Evolutionary conservation across 2,888 invertebrate genomes (phyloP).

Genomic region (Xylota sylvarum): DNA sequence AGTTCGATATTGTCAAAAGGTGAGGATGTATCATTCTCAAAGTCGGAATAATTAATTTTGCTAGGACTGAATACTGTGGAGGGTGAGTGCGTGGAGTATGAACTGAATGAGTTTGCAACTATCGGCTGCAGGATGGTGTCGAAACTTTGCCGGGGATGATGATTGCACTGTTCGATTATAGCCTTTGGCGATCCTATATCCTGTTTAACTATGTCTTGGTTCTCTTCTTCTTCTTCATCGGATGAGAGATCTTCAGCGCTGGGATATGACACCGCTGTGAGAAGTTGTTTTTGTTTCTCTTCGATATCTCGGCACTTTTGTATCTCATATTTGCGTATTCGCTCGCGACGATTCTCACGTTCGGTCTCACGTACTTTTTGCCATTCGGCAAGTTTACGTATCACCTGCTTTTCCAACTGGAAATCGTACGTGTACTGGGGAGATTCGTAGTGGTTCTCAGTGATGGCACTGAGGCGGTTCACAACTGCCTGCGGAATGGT

Average conservation of each 20-base stretch:
- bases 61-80: conserved; percentile 76
- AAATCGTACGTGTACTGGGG: conserved; percentile 88
- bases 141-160: conserved; percentile 80
- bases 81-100: conserved; percentile 49
- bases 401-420: conserved; percentile 89
- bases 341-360: conserved; percentile 87
- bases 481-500: conserved; percentile 87
- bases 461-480: conserved; percentile 86
- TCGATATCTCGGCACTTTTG: conserved; percentile 87
- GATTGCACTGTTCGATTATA: conserved; percentile 58
- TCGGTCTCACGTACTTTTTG: conserved; percentile 88
- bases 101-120: conserved; percentile 78
- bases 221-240: conserved; percentile 82
- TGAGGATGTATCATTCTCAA: conserved; percentile 96
- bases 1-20: conserved; percentile 97
- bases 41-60: conserved; percentile 89
- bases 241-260: conserved; percentile 87
- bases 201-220: conserved; percentile 62
- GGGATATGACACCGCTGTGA: conserved; percentile 87
- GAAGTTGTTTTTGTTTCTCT: conserved; percentile 86
- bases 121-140: conserved; percentile 84
- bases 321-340: conserved; percentile 87
- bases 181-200: conserved; percentile 44
- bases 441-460: conserved; percentile 86
- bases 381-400: conserved; percentile 90